A percentile compares a stretch with the other conserved stretches of the same genome.
Conservation (phyloP, 2,113 vertebrate genomes). For the Nycticorax nycticorax region DNA sequence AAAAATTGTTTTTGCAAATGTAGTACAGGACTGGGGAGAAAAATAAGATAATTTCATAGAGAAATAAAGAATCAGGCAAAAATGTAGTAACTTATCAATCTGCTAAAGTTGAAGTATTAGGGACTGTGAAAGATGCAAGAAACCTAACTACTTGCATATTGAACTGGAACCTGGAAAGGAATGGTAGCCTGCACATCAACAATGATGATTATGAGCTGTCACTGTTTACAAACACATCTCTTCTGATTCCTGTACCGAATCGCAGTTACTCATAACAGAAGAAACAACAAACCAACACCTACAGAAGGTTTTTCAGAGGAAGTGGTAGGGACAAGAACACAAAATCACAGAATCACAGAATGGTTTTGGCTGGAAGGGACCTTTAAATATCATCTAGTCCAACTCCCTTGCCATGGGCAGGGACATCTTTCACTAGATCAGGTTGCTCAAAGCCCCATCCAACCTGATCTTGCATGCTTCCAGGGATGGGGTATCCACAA, state of each 20-base stretch:
- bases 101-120: not conserved
- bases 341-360: not conserved
- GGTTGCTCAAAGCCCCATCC: not conserved
- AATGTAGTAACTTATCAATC: not conserved
- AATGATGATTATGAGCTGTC: not conserved
- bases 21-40: not conserved
- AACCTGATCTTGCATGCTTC: not conserved
- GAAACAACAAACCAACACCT: not conserved
- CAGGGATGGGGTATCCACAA: not conserved
- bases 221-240: not conserved
- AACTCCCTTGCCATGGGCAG: rapidly evolving
- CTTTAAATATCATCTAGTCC: not conserved
- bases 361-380: not conserved
- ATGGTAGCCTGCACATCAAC: not conserved
- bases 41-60: not conserved
- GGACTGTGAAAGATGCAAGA: not conserved
- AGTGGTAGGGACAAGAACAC: not conserved
- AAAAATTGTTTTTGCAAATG: not conserved
- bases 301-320: not conserved
- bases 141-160: not conserved
- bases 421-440: not conserved
- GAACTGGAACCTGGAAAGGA: not conserved
- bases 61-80: not conserved
- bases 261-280: not conserved
- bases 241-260: not conserved